phyloP scores from a whole-genome alignment of 2,113 vertebrate genomes.

The Charina bottae region DNA sequence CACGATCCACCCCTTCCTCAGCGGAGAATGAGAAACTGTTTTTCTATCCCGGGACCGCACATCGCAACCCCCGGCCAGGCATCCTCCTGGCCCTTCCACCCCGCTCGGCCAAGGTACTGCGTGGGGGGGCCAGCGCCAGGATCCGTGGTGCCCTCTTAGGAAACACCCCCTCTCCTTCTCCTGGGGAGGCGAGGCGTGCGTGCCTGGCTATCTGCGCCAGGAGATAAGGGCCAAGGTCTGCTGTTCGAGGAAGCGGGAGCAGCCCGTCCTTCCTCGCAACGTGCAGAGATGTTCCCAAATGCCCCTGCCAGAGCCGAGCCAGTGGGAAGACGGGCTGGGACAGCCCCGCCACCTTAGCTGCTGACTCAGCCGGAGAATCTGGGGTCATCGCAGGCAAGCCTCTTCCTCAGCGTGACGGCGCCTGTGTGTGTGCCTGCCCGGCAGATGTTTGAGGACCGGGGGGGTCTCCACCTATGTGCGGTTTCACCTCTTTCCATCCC shows the following conservation, averaged over 20 bases:
- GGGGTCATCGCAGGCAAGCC: background rate
- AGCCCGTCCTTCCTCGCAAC: background rate
- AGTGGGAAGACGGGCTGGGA: background rate
- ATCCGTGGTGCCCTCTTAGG: background rate
- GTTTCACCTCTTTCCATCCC: background rate
- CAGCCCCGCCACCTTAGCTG: background rate
- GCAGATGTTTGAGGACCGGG: background rate
- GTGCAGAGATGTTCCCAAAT: background rate
- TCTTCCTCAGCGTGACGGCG: background rate
- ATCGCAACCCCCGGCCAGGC: background rate
- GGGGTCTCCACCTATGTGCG: no score
- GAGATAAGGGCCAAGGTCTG: background rate
- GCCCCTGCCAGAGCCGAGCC: background rate
- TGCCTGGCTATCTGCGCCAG: background rate
- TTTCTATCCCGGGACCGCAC: background rate
- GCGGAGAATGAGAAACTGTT: no score
- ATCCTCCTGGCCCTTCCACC: background rate
- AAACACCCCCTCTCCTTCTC: background rate
- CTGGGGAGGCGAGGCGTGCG: background rate
- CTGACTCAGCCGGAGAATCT: background rate
- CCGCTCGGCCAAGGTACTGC: background rate
- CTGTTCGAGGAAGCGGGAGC: background rate
- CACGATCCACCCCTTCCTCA: background rate
- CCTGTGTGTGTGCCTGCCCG: no score
- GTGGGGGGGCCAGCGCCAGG: background rate